phyloP scores from a whole-genome alignment of 2,113 vertebrate species.

The Speoplatyrhinus poulsoni region DNA sequence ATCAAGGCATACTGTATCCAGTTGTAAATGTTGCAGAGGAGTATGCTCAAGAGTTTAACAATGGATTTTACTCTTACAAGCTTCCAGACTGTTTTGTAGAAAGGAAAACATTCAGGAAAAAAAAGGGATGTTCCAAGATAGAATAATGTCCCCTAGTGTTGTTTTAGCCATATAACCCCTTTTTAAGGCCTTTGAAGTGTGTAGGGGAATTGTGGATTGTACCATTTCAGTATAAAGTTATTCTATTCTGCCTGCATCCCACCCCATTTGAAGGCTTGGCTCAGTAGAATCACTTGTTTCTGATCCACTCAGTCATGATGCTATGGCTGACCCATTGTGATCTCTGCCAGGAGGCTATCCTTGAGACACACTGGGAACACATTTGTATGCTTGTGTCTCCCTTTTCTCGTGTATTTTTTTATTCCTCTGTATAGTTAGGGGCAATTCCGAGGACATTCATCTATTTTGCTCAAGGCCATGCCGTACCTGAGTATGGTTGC shows the following conservation, averaged over 20 bases:
- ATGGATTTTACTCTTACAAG: slow-evolving; percentile 32
- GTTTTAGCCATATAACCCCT: slow-evolving; percentile 28
- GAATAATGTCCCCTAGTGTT: slow-evolving; percentile 8
- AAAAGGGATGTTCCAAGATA: slow-evolving; percentile 13
- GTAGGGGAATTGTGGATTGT: slow-evolving; percentile 5
- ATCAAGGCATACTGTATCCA: too few species aligned
- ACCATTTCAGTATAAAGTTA: slow-evolving; percentile 28
- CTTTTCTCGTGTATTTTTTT: slow-evolving; percentile 28
- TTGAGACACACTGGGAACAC: slow-evolving; percentile 26
- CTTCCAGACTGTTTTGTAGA: slow-evolving; percentile 27
- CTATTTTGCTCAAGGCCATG: slow-evolving; percentile 1
- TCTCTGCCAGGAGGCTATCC: slow-evolving; percentile 36
- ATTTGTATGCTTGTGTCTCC: slow-evolving; percentile 29
- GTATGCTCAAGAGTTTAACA: too few species aligned
- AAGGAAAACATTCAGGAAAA: slow-evolving; percentile 1
- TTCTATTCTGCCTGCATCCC: slow-evolving; percentile 37
- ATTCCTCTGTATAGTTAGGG: slow-evolving; percentile 23
- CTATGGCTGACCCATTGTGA: slow-evolving; percentile 32
- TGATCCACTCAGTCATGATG: slow-evolving; percentile 16
- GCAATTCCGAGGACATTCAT: slow-evolving; percentile 1
- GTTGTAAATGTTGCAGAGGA: too few species aligned
- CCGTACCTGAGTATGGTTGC: slow-evolving; percentile 21
- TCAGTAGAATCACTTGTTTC: slow-evolving; percentile 43
- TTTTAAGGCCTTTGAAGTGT: slow-evolving; percentile 36
- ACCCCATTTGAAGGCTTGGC: slow-evolving; percentile 34